These are phyloP conservation scores for Meloidogyne chitwoodi DNA, from an alignment of 1,140 invertebrate genomes.

Conservation along the genomic window DNA sequence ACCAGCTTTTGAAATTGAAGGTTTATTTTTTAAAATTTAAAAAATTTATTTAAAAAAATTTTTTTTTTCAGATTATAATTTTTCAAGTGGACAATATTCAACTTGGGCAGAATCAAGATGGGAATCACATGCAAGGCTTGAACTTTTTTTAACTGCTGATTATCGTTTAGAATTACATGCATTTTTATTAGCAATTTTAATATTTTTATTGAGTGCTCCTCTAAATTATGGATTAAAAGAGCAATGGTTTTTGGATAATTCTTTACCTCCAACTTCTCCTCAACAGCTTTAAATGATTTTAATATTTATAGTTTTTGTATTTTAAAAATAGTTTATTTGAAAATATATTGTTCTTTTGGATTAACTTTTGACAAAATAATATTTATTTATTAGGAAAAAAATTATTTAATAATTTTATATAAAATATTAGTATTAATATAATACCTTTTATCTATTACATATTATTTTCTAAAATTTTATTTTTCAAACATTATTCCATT, in stretches of 20 bases:
- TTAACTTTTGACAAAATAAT: too few relatives aligned
- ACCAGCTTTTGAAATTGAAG: constrained; percentile 34
- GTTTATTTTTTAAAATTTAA: background rate
- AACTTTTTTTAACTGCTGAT: constrained; percentile 25
- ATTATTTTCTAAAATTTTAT: background rate
- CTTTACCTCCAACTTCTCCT: constrained; percentile 22
- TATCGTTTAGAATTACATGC: constrained; percentile 21
- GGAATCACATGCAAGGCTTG: constrained; percentile 8
- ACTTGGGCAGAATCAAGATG: constrained; percentile 33
- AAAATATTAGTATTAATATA: too few relatives aligned
- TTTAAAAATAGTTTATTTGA: too few relatives aligned
- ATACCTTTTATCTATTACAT: too few relatives aligned
- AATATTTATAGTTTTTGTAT: background rate
- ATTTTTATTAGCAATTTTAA: constrained; percentile 19
- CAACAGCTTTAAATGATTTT: constrained; percentile 18
- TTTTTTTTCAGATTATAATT: constrained; percentile 25
- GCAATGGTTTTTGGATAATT: constrained; percentile 29
- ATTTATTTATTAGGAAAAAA: too few relatives aligned
- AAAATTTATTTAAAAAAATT: constrained; percentile 1
- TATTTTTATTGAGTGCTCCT: constrained; percentile 20
- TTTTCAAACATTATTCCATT: background rate
- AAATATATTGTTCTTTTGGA: too few relatives aligned
- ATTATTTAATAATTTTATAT: too few relatives aligned
- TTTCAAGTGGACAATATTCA: constrained; percentile 27
- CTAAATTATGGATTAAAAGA: constrained; percentile 22